Evolutionary conservation across 2,888 invertebrate genomes (phyloP).

Genomic region (Scrobipalpa costella): DNA sequence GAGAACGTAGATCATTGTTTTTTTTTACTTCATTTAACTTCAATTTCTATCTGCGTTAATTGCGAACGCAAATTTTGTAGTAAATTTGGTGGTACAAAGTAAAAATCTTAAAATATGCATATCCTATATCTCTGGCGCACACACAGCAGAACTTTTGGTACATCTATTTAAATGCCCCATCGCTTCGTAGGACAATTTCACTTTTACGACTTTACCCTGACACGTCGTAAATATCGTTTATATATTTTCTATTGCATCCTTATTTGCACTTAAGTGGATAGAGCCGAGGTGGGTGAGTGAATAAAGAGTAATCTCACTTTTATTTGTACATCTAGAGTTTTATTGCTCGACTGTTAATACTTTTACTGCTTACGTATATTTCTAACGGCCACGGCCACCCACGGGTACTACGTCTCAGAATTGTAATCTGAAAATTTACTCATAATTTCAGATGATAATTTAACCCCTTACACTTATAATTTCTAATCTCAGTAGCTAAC

Average conservation of each 20-base stretch:
- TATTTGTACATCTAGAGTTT: background rate
- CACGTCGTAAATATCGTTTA: conserved; percentile 68
- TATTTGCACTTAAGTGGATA: conserved; percentile 57
- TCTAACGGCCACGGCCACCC: conserved; percentile 10
- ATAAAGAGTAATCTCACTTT: conserved; percentile 12
- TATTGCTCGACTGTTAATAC: conserved; percentile 1
- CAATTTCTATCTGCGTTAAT: too few relatives aligned
- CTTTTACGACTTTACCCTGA: conserved; percentile 72
- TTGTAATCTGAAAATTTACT: background rate
- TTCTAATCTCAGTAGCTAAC: too few relatives aligned
- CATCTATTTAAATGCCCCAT: conserved; percentile 59
- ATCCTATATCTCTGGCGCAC: background rate
- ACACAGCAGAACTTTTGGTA: conserved; percentile 38
- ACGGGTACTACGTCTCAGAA: background rate
- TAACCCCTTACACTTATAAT: too few relatives aligned
- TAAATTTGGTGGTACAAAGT: too few relatives aligned
- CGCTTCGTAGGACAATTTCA: conserved; percentile 70
- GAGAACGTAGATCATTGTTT: too few relatives aligned
- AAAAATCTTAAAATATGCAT: too few relatives aligned
- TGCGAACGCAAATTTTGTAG: too few relatives aligned
- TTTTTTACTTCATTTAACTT: too few relatives aligned
- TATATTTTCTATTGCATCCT: conserved; percentile 64
- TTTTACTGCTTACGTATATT: conserved; percentile 2
- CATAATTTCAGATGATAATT: too few relatives aligned
- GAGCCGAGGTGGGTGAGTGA: conserved; percentile 16